These are phyloP conservation scores for Pteria penguin DNA, from an alignment of 2,888 invertebrate species.

Conservation along the genomic window DNA sequence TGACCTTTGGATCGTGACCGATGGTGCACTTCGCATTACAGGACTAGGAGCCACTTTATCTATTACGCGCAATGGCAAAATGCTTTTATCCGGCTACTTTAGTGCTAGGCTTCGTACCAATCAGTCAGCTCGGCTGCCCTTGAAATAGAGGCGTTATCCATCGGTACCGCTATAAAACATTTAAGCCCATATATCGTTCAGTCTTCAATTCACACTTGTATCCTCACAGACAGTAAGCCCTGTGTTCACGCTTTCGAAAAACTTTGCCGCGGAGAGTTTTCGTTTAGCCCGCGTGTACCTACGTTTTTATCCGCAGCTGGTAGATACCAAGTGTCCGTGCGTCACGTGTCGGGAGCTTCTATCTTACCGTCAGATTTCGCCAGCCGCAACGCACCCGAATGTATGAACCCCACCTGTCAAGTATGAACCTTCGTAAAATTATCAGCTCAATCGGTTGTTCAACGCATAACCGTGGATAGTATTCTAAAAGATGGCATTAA, in stretches of 20 bases:
- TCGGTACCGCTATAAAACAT: conserved; percentile 53
- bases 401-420: no score
- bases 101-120: no score
- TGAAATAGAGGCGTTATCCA: conserved; percentile 55
- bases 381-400: conserved; percentile 30
- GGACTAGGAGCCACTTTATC: conserved; percentile 45
- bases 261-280: no score
- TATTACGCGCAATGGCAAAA: no score
- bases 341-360: conserved; percentile 31
- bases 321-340: no score
- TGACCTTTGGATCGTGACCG: conserved; percentile 39
- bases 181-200: conserved; percentile 59
- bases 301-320: no score
- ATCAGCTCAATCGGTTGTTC: conserved; percentile 44
- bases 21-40: conserved; percentile 18
- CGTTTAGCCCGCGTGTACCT: no score
- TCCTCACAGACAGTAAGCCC: no score
- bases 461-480: conserved; percentile 15
- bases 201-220: conserved; percentile 26
- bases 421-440: conserved; percentile 34
- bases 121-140: conserved; percentile 54
- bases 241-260: conserved; percentile 40
- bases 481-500: conserved; percentile 15
- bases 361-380: conserved; percentile 43
- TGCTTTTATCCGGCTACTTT: no score